phyloP scores from a whole-genome alignment of 2,888 invertebrate species.

The Leptopilina myrica region DNA sequence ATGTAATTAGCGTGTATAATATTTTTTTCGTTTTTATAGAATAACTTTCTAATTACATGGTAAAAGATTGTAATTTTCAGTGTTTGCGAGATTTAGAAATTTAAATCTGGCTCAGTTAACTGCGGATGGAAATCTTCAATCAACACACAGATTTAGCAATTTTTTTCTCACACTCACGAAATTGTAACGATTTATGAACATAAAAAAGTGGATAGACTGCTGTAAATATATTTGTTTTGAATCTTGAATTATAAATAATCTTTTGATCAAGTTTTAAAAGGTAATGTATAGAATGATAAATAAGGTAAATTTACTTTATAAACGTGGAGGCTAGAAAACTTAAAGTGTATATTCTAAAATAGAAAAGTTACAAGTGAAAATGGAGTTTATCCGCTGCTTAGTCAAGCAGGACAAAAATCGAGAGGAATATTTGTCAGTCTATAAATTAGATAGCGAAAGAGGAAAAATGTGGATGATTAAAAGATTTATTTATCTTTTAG shows the following conservation, averaged over 20 bases:
- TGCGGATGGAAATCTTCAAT: too few species aligned
- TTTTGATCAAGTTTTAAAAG: too few species aligned
- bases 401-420: neutral
- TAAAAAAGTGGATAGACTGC: too few species aligned
- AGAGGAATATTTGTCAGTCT: constrained; percentile 5
- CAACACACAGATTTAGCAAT: neutral
- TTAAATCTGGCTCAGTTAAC: too few species aligned
- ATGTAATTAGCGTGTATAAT: too few species aligned
- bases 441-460: constrained; percentile 29
- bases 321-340: neutral
- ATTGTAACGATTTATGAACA: neutral
- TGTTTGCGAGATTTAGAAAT: too few species aligned
- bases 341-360: neutral
- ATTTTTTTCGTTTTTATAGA: neutral
- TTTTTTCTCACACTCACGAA: neutral
- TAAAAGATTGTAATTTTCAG: neutral
- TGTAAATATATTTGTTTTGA: too few species aligned
- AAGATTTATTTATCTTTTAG: neutral
- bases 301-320: neutral
- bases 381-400: neutral
- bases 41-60: constrained; percentile 5
- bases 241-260: neutral
- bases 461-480: constrained; percentile 3
- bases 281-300: neutral
- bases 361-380: constrained; percentile 15